These are phyloP conservation scores for Rhyacophila evoluta DNA, from an alignment of 2,888 invertebrate genomes.

Conservation along the genomic window DNA sequence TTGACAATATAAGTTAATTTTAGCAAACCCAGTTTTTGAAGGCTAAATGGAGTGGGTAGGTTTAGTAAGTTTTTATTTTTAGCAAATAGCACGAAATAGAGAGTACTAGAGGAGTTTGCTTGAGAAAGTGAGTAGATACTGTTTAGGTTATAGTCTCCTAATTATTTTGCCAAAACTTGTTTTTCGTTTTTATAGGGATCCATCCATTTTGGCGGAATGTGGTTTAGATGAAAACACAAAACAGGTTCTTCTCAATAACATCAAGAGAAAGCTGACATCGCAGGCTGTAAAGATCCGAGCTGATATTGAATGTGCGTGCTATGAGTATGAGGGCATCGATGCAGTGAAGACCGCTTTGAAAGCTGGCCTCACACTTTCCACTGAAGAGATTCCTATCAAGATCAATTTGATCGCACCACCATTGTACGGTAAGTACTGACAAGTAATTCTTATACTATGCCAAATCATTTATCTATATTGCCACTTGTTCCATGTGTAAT, in stretches of 20 bases:
- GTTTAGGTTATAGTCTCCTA: too few species aligned
- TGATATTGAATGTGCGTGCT: conserved; percentile 94
- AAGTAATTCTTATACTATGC: too few species aligned
- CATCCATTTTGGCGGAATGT: conserved; percentile 95
- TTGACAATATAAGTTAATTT: too few species aligned
- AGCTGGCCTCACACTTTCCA: conserved; percentile 90
- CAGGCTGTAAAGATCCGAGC: conserved; percentile 97
- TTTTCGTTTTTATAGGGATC: conserved; percentile 77
- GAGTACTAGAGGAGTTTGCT: too few species aligned
- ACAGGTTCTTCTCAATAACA: conserved; percentile 92
- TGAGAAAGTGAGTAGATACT: too few species aligned
- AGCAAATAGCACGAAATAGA: too few species aligned
- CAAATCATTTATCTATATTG: too few species aligned
- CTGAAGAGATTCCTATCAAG: conserved; percentile 95
- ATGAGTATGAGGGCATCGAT: conserved; percentile 98
- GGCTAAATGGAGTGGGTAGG: too few species aligned
- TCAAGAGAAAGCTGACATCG: conserved; percentile 94
- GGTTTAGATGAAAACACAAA: conserved; percentile 93
- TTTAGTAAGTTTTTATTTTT: too few species aligned
- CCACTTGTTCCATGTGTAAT: too few species aligned
- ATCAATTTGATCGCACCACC: conserved; percentile 99
- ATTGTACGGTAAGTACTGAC: conserved; percentile 81
- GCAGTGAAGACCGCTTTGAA: conserved; percentile 95
- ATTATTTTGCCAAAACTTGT: too few species aligned
- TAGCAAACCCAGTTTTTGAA: too few species aligned